Evolutionary conservation across 2,888 invertebrate genomes (phyloP).

Genomic region (Philereme transversata): DNA sequence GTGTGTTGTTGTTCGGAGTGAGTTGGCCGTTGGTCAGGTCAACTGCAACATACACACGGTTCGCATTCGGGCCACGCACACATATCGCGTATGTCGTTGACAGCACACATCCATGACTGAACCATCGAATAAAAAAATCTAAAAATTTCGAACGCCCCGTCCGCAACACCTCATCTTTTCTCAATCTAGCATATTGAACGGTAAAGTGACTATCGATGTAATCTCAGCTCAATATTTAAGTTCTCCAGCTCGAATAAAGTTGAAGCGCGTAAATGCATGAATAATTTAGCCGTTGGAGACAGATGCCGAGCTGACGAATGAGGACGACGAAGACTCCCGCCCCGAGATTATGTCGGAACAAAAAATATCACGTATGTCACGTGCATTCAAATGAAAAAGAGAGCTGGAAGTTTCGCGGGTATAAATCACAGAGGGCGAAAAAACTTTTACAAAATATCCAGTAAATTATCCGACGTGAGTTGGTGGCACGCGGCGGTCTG

Average conservation of each 20-base stretch:
- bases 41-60: constrained; percentile 90
- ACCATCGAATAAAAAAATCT: constrained; percentile 66
- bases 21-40: constrained; percentile 98
- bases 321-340: constrained; percentile 67
- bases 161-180: constrained; percentile 60
- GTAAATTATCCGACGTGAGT: constrained; percentile 84
- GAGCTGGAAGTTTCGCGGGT: constrained; percentile 81
- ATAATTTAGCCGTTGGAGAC: constrained; percentile 78
- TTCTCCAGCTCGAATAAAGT: constrained; percentile 67
- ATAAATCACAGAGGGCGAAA: constrained; percentile 83
- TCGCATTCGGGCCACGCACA: constrained; percentile 82
- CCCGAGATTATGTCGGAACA: constrained; percentile 77
- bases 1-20: constrained; percentile 98
- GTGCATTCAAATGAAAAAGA: constrained; percentile 84
- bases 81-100: constrained; percentile 58
- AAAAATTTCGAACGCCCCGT: constrained; percentile 45
- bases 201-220: constrained; percentile 74
- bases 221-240: constrained; percentile 72
- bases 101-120: constrained; percentile 79
- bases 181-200: constrained; percentile 68
- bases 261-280: constrained; percentile 79
- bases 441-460: constrained; percentile 84
- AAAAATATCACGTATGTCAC: constrained; percentile 83
- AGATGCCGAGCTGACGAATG: constrained; percentile 76
- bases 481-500: constrained; percentile 81